phyloP scores from a whole-genome alignment of 2,113 vertebrate species.

The Salvelinus namaycush region DNA sequence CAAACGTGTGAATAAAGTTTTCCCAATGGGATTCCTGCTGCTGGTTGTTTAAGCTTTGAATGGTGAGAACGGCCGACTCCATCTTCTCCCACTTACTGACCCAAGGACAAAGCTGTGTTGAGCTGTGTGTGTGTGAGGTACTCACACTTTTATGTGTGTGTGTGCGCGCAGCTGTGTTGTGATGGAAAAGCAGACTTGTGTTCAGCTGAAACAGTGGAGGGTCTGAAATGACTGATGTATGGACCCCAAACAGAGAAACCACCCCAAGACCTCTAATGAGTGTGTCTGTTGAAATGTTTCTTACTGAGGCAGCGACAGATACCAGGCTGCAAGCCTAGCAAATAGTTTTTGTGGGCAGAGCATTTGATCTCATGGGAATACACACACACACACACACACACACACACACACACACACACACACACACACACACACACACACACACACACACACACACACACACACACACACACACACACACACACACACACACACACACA shows the following conservation, averaged over 20 bases:
- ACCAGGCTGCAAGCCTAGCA: background rate
- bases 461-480: background rate
- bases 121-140: background rate
- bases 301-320: background rate
- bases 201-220: background rate
- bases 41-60: conserved; percentile 31
- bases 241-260: background rate
- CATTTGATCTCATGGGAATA: background rate
- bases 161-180: background rate
- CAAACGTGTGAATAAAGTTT: conserved; percentile 3
- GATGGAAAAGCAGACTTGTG: conserved; percentile 2
- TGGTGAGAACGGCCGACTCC: conserved; percentile 43
- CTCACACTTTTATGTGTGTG: background rate
- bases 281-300: background rate
- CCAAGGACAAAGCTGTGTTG: conserved; percentile 11
- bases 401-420: background rate
- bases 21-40: conserved; percentile 28
- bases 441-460: background rate
- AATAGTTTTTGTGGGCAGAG: background rate
- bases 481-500: no score
- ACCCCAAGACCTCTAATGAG: background rate
- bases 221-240: conserved; percentile 1
- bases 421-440: no score
- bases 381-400: background rate
- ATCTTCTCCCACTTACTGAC: conserved; percentile 49